Conservation (phyloP, 2,888 invertebrate genomes). For the Perdita meconis region DNA sequence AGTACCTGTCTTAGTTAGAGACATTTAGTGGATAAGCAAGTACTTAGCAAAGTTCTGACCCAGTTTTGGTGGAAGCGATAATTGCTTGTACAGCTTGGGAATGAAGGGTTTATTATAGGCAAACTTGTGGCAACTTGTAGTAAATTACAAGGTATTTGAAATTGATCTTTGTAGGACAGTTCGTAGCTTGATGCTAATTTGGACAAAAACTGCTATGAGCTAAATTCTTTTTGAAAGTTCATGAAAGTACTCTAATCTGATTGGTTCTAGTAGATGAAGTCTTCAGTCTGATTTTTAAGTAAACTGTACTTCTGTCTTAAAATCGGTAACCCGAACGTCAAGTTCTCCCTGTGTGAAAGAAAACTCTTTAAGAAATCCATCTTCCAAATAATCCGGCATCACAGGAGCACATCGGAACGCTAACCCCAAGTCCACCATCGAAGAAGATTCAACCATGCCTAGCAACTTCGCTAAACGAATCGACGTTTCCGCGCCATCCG, state of each 20-base stretch:
- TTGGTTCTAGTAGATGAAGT: no score
- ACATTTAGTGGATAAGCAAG: not conserved
- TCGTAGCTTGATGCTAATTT: no score
- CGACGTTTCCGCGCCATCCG: conserved; percentile 25
- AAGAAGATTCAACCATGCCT: not conserved
- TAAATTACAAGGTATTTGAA: no score
- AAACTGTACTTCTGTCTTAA: no score
- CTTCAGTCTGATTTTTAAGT: no score
- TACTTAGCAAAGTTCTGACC: not conserved
- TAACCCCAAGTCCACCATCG: not conserved
- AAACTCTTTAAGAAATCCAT: not conserved
- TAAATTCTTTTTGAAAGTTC: no score
- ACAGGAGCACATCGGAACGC: not conserved
- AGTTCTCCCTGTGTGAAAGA: not conserved
- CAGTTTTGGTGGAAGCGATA: not conserved
- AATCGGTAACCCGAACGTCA: no score
- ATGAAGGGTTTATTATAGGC: no score
- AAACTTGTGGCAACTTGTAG: no score
- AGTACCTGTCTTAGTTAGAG: not conserved
- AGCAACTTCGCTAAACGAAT: conserved; percentile 30
- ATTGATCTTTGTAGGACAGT: no score
- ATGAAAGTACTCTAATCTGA: no score
- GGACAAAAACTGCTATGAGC: no score
- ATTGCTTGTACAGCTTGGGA: not conserved
- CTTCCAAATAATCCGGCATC: not conserved